These are phyloP conservation scores for Hymenochirus boettgeri DNA, from an alignment of 2,113 vertebrate genomes.

Conservation along the genomic window DNA sequence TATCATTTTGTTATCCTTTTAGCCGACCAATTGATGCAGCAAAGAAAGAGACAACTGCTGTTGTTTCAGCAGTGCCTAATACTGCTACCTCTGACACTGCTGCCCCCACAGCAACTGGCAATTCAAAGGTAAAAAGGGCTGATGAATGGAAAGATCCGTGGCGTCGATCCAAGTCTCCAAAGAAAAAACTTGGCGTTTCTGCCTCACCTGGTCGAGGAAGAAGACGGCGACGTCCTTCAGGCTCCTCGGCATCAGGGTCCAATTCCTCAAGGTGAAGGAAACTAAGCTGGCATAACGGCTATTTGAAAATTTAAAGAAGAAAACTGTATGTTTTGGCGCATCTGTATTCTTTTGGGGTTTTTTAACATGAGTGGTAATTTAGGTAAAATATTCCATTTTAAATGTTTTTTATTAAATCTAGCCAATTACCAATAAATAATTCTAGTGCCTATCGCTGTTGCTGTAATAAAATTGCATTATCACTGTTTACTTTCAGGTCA, in stretches of 20 bases:
- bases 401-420: no score
- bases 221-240: slow-evolving; percentile 79
- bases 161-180: slow-evolving; percentile 96
- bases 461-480: no score
- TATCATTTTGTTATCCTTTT: slow-evolving; percentile 10
- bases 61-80: slow-evolving; percentile 21
- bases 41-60: slow-evolving; percentile 72
- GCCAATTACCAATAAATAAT: no score
- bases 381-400: no score
- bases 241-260: slow-evolving; percentile 85
- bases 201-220: slow-evolving; percentile 81
- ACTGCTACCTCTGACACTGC: slow-evolving; percentile 1
- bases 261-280: slow-evolving; percentile 83
- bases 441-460: no score
- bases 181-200: slow-evolving; percentile 73
- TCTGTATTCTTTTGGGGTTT: no score
- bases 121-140: slow-evolving; percentile 70
- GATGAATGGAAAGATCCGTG: slow-evolving; percentile 98
- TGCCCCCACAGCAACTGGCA: slow-evolving; percentile 2
- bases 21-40: slow-evolving; percentile 68
- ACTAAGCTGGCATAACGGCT: not conserved
- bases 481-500: slow-evolving; percentile 83
- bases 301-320: no score
- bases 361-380: no score
- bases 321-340: no score